Evolutionary conservation across 2,888 invertebrate species (phyloP), one percentile per base, ranked within the genome.

Genomic region (Tetragonisca angustula): DNA sequence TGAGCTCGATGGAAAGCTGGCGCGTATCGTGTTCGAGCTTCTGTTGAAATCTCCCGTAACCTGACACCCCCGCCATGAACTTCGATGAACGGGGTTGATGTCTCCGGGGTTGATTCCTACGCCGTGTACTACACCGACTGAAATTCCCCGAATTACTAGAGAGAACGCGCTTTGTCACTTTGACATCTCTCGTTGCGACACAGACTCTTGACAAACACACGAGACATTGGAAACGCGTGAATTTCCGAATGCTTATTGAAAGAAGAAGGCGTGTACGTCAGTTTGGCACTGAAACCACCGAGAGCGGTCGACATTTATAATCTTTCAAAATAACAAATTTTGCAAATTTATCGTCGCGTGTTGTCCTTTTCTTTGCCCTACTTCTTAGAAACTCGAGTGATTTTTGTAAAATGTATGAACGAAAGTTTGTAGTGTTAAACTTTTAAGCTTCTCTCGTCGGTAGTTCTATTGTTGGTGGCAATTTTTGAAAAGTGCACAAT

Each of bases 1-100:
- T 27, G 81, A 74, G 76, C 32, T 69, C 52, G 69, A 79, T 79
- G 80, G 84, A 80, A 83, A 62, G 79, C 83, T 69, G 69, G 56
- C 32, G 67, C 64, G 79, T 79, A 68, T 88, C 79, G 78, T 83
- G 86, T 89, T 87, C 83, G 86, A 87, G 87, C 87, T 83, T 91
- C 93, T 93, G 93, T 94, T 94, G 94, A 94, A 94, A 92, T 94
- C 94, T 94, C 94, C 93, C 93, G 93, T 94, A 94, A 94, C 93
- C 81, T 87, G 92, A 94, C 90, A 93, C 94, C 91, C 73, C 13
- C 83, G 86, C 83, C 88, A 83, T 81, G 88, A 91, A 90, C 90
- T 90, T 90, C 87, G 87, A 87, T 86, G 87, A 89, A 90, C 90
- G 90, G 91, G 91, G 93, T 93, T 93, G 93, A 93, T 92, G 93